phyloP scores from a whole-genome alignment of 2,113 vertebrate genomes.

The Trogon surrucura region DNA sequence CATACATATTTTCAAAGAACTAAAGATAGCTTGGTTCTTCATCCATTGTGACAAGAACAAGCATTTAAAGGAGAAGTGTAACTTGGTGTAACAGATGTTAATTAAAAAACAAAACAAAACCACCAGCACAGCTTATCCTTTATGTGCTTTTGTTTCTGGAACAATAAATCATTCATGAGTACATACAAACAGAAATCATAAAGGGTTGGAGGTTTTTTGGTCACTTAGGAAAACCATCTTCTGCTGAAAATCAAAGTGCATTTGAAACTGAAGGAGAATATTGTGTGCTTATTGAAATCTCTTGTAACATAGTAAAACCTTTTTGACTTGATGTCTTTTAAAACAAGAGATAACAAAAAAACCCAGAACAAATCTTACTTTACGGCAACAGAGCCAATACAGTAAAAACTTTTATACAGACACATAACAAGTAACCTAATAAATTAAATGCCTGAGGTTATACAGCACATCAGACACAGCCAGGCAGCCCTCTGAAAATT shows the following conservation, averaged over 20 bases:
- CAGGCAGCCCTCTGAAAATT: constrained; percentile 1
- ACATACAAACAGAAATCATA: constrained; percentile 1
- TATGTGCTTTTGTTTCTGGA: constrained; percentile 20
- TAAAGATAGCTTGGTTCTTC: constrained; percentile 7
- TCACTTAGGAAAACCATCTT: not conserved
- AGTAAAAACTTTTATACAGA: constrained; percentile 2
- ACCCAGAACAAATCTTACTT: not conserved
- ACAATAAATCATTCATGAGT: constrained; percentile 28
- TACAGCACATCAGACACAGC: constrained; percentile 2
- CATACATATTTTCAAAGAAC: not conserved
- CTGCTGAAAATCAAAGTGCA: constrained; percentile 7
- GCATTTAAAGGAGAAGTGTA: not conserved
- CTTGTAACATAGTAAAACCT: not conserved
- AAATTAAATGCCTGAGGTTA: constrained; percentile 33
- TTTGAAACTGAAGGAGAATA: constrained; percentile 12
- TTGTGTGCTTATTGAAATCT: not conserved
- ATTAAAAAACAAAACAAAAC: constrained; percentile 7
- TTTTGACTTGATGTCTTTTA: not conserved
- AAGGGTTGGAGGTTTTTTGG: not conserved
- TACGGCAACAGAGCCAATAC: not conserved
- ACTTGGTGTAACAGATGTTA: constrained; percentile 2
- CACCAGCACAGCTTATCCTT: not conserved
- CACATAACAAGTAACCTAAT: not conserved
- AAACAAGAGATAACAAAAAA: not conserved
- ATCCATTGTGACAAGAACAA: not conserved